Conservation (phyloP, 2,888 invertebrate genomes). For the Dryomyza anilis region DNA sequence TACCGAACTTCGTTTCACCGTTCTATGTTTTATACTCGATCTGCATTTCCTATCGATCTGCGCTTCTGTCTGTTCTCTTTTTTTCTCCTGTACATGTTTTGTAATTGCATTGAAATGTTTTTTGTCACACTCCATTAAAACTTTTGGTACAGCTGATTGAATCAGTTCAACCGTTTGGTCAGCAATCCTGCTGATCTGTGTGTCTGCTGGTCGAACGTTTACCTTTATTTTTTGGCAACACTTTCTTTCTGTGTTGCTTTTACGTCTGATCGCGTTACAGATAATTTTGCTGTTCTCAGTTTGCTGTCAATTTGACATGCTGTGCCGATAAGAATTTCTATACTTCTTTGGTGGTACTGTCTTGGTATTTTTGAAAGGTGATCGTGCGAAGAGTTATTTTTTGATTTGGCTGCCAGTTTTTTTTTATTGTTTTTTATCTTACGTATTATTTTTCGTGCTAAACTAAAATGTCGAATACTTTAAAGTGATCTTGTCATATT, state of each 20-base stretch:
- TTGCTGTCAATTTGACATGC: constrained; percentile 11
- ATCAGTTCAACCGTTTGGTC: not conserved
- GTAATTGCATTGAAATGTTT: constrained; percentile 25
- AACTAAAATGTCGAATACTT: too few relatives aligned
- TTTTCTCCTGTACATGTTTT: constrained; percentile 1
- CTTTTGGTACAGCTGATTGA: constrained; percentile 20
- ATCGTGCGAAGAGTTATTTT: too few relatives aligned
- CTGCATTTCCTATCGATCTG: not conserved
- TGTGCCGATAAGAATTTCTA: constrained; percentile 9
- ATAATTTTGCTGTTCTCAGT: not conserved
- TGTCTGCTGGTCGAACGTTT: constrained; percentile 10
- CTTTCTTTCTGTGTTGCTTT: not conserved
- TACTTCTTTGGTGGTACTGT: not conserved
- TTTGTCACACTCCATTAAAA: constrained; percentile 29
- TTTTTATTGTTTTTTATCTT: too few relatives aligned
- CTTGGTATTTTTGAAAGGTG: too few relatives aligned
- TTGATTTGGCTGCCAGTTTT: too few relatives aligned
- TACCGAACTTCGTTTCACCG: not conserved
- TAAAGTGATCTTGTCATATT: too few relatives aligned
- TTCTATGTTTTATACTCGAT: not conserved
- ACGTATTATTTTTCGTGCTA: too few relatives aligned
- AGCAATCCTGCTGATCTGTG: constrained; percentile 27
- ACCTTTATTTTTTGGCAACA: constrained; percentile 9
- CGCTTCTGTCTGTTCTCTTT: not conserved
- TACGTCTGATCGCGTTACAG: constrained; percentile 9